Evolutionary conservation across 2,888 invertebrate species (phyloP).

Genomic region (Pheosia tremula): DNA sequence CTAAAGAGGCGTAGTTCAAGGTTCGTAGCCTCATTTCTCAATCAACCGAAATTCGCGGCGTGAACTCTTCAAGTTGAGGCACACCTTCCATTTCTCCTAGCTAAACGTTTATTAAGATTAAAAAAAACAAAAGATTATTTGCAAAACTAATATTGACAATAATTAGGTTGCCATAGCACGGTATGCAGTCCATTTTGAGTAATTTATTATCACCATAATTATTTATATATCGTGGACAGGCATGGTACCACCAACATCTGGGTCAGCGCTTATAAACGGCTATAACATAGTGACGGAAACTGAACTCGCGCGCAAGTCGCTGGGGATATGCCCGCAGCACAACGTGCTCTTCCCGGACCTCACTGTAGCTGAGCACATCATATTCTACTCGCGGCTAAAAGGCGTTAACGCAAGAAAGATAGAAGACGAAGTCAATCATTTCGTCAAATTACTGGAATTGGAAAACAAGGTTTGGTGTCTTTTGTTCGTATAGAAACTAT

Average conservation of each 20-base stretch:
- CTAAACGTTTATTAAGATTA: too few relatives aligned
- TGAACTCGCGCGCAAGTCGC: conserved; percentile 87
- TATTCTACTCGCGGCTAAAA: conserved; percentile 92
- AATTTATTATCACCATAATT: not conserved
- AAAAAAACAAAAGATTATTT: too few relatives aligned
- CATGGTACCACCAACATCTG: conserved; percentile 88
- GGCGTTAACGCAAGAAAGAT: conserved; percentile 83
- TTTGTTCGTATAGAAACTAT: not conserved
- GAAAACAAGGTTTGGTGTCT: conserved; percentile 83
- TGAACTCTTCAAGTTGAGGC: too few relatives aligned
- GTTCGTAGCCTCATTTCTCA: too few relatives aligned
- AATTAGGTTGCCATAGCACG: too few relatives aligned
- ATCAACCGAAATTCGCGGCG: too few relatives aligned
- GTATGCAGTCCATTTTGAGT: not conserved
- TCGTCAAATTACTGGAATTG: conserved; percentile 87
- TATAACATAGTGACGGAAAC: conserved; percentile 89
- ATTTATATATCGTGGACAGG: conserved; percentile 60
- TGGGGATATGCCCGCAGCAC: conserved; percentile 94
- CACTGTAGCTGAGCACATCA: conserved; percentile 93
- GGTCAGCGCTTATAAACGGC: conserved; percentile 89
- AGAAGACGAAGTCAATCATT: conserved; percentile 86
- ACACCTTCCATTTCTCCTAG: too few relatives aligned
- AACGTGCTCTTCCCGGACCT: conserved; percentile 93
- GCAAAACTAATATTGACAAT: too few relatives aligned
- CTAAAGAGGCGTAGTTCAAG: too few relatives aligned